Percentiles rank a stretch among this genome's conserved stretches.
Conservation (phyloP, 2,797 vertebrate genomes). For the Petrocephalus sullivani region DNA sequence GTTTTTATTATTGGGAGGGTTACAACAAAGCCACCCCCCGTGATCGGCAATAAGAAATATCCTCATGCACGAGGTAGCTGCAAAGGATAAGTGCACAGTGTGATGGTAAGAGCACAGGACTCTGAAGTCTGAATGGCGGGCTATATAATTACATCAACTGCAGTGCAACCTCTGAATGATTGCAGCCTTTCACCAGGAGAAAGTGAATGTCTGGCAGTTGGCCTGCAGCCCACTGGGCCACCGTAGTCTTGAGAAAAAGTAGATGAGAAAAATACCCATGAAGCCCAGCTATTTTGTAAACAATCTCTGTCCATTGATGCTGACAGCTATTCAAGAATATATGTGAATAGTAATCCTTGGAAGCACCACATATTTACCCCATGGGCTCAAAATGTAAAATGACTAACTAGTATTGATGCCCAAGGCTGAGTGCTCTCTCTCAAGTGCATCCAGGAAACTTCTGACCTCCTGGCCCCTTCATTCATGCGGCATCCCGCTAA, state of each 20-base stretch:
- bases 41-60: background rate
- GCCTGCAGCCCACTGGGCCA: slow-evolving; percentile 38
- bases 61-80: background rate
- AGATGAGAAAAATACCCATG: background rate
- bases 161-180: background rate
- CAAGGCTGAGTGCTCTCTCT: background rate
- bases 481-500: background rate
- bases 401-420: background rate
- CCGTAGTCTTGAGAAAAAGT: slow-evolving; percentile 18
- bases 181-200: slow-evolving; percentile 28
- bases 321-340: background rate
- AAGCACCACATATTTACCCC: background rate
- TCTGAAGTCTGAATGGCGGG: background rate
- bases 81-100: background rate
- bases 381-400: background rate
- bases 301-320: background rate
- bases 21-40: no score
- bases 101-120: background rate
- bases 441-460: background rate
- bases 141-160: background rate
- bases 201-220: slow-evolving; percentile 42
- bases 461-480: background rate
- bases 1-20: no score
- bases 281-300: background rate
- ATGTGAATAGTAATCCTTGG: background rate